Evolutionary conservation across 2,888 invertebrate genomes (phyloP).

Genomic region (Ferdinandea cuprea): DNA sequence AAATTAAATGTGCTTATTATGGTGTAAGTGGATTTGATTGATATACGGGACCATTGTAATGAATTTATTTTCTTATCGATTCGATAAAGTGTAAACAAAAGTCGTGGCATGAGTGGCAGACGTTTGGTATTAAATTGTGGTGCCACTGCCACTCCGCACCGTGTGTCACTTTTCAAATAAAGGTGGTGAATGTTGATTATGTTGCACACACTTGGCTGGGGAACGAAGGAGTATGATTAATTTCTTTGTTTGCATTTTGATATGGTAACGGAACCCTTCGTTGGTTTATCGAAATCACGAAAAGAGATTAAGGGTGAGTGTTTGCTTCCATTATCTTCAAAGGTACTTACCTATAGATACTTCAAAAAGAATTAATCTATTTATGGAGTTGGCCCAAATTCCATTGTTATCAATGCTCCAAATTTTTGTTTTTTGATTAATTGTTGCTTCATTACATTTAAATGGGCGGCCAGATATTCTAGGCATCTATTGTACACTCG

Average conservation of each 20-base stretch:
- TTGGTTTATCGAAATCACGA: conserved; percentile 19
- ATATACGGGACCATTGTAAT: conserved; percentile 60
- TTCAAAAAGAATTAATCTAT: conserved; percentile 13
- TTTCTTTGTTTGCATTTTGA: conserved; percentile 51
- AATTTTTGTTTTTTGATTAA: conserved; percentile 6
- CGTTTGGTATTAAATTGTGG: background rate
- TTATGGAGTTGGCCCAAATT: conserved; percentile 50
- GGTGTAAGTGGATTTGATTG: conserved; percentile 68
- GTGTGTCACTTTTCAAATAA: conserved; percentile 63
- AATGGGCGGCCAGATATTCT: background rate
- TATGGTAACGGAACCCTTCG: conserved; percentile 5
- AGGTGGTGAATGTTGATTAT: conserved; percentile 37
- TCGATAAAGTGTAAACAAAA: conserved; percentile 36
- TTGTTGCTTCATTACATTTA: background rate
- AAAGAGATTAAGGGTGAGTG: too few relatives aligned
- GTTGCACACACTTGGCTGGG: conserved; percentile 31
- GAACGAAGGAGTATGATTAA: conserved; percentile 1
- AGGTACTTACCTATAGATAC: conserved; percentile 15
- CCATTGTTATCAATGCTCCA: conserved; percentile 41
- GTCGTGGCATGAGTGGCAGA: conserved; percentile 18
- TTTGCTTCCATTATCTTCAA: background rate
- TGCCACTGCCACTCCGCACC: conserved; percentile 8
- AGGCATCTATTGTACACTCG: background rate
- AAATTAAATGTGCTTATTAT: conserved; percentile 68
- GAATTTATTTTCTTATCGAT: conserved; percentile 61